Conservation (phyloP, 1,140 invertebrate species). For the Lordiphosa clarofinis region DNA sequence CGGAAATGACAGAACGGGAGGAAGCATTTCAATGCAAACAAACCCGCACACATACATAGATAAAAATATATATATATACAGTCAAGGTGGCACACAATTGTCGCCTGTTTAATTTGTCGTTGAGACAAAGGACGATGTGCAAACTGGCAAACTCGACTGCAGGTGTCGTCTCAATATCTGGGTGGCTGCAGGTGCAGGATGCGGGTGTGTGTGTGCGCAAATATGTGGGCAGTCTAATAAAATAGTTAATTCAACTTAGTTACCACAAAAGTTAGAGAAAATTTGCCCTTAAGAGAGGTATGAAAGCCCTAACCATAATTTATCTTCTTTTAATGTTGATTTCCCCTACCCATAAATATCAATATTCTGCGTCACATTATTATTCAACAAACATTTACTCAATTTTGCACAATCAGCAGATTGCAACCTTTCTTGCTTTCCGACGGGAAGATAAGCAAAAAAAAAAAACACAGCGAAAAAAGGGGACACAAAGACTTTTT, state of each 20-base stretch:
- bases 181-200: slow-evolving; percentile 17
- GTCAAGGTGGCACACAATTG: slow-evolving; percentile 35
- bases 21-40: slow-evolving; percentile 42
- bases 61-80: slow-evolving; percentile 4
- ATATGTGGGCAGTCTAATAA: slow-evolving; percentile 13
- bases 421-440: neutral
- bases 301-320: neutral
- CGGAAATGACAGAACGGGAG: slow-evolving; percentile 47
- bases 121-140: slow-evolving; percentile 19
- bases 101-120: slow-evolving; percentile 50
- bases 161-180: slow-evolving; percentile 14
- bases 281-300: neutral
- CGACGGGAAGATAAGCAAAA: slow-evolving; percentile 7
- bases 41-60: slow-evolving; percentile 9
- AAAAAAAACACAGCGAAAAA: too few species aligned
- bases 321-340: too few species aligned
- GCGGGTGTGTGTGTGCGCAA: slow-evolving; percentile 1
- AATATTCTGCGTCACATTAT: slow-evolving; percentile 21
- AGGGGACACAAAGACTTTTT: neutral
- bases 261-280: slow-evolving; percentile 7
- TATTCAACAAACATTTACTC: slow-evolving; percentile 10
- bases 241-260: slow-evolving; percentile 11
- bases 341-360: too few species aligned
- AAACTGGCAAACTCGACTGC: slow-evolving; percentile 16
- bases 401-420: slow-evolving; percentile 29